Base-by-base conservation (phyloP, 92 coral and sea anemone species). In the Actinostola sp. region DNA sequence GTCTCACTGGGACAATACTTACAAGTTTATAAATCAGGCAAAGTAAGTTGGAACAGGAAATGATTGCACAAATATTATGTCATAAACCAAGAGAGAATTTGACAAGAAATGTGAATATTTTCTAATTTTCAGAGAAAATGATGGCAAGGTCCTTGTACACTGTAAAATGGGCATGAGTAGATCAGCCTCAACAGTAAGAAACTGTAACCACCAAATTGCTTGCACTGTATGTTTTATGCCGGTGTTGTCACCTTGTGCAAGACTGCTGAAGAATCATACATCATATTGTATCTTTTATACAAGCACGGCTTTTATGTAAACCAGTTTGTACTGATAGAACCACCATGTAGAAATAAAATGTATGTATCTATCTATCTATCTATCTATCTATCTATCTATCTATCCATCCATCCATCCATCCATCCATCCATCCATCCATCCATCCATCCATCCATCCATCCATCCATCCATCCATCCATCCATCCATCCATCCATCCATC, bases 141-240 rank as follows among this genome's bases (percentile, higher is more conserved):
- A 88, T 28, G 86, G 88, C 3, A 87, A 87, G 33, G 87, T 85
- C 28, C 93, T 95, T 59, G 99, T 95, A 9, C 99, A 95, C 53
- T 95, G 99, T 63, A 91, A 86, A 66, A 85, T 89, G 92, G 99
- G 99, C 3, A 82, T 95, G 33, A 95, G 99, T 63, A 78, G 99
- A 59, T 95, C 99, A 17, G 99, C 99, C 10, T 95, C 99, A 14
- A 88, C 99, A 70, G 99, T 95, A 78, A 71, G 74, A 48, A 48
- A 8, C 54, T 9, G 21, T 48, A 29, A 17, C 5, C 56, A 16
- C 8, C 14, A 20, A 20, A 31, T 46, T 16, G 50, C 13, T 16
- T n/a, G n/a, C n/a, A n/a, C n/a, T n/a, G n/a, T n/a, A n/a, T n/a
- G n/a, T n/a, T n/a, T 19, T 30, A 17, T 49, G 15, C 17, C 17